Evolutionary conservation across 1,140 invertebrate species (phyloP).

Genomic region (Trachymyrmex septentrionalis): DNA sequence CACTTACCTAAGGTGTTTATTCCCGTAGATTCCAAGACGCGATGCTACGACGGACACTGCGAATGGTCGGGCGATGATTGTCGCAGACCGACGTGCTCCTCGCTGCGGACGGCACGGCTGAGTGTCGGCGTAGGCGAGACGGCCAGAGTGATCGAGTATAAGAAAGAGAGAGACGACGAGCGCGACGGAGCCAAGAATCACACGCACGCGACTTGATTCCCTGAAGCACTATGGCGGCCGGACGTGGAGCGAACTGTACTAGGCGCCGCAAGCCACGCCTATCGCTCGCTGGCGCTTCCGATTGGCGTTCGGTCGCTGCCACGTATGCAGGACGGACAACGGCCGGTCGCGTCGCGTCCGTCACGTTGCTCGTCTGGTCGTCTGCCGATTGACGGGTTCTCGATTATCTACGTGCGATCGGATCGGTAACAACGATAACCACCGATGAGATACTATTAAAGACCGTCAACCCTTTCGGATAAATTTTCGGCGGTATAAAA

Average conservation of each 20-base stretch:
- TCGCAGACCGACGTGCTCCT: constrained; percentile 11
- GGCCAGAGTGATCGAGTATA: not conserved
- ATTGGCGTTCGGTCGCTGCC: constrained; percentile 78
- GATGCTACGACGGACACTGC: not conserved
- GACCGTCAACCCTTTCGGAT: no score
- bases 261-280: constrained; percentile 80
- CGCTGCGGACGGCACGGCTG: constrained; percentile 4
- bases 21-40: constrained; percentile 27
- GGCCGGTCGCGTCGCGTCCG: not conserved
- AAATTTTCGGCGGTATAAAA: no score
- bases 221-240: constrained; percentile 78
- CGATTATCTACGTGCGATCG: constrained; percentile 18
- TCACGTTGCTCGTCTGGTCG: no score
- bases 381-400: no score
- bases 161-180: not conserved
- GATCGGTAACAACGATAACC: not conserved
- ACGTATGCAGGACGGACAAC: constrained; percentile 78
- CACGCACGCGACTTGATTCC: constrained; percentile 69
- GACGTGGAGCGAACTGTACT: constrained; percentile 68
- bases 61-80: not conserved
- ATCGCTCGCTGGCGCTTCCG: constrained; percentile 69
- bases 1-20: constrained; percentile 48
- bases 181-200: constrained; percentile 46
- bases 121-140: constrained; percentile 40
- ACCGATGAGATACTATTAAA: no score